Conservation (phyloP, 37 sponge, comb jelly and placozoan genomes). For the Halichondria panicea region DNA sequence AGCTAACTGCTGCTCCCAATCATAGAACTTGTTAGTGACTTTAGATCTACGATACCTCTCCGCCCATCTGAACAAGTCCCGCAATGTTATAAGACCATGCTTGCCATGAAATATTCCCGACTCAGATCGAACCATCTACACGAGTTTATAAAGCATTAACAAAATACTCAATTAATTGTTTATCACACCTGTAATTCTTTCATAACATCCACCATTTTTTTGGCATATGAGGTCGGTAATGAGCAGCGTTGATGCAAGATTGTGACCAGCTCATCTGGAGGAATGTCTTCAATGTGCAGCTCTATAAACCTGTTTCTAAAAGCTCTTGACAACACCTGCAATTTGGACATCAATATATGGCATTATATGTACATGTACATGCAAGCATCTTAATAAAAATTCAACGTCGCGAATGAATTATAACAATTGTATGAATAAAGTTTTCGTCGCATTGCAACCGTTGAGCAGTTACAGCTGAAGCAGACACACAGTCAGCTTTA, state of each 20-base stretch:
- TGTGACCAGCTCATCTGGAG: constrained; percentile 72
- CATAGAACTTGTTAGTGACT: constrained; percentile 42
- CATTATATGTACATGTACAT: background rate
- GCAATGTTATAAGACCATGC: constrained; percentile 92
- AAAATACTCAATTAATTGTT: background rate
- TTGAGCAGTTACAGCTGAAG: background rate
- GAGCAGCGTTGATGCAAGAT: constrained; percentile 78
- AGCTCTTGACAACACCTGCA: constrained; percentile 88
- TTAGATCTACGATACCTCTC: constrained; percentile 79
- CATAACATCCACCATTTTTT: constrained; percentile 93
- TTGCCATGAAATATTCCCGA: constrained; percentile 98
- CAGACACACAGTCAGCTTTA: too few relatives aligned
- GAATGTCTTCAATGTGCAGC: constrained; percentile 97
- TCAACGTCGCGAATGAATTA: background rate
- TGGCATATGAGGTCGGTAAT: constrained; percentile 87
- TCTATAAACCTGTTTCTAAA: constrained; percentile 98
- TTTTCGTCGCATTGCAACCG: too few relatives aligned
- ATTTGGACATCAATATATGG: background rate
- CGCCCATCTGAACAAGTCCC: constrained; percentile 98
- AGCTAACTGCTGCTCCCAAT: constrained; percentile 98
- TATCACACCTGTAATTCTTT: constrained; percentile 77
- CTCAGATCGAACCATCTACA: constrained; percentile 61
- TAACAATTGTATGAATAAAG: too few relatives aligned
- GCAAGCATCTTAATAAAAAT: background rate
- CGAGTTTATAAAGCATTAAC: background rate